These are phyloP conservation scores for Leucopsar rothschildi DNA, from an alignment of 2,113 vertebrate genomes.

Conservation along the genomic window DNA sequence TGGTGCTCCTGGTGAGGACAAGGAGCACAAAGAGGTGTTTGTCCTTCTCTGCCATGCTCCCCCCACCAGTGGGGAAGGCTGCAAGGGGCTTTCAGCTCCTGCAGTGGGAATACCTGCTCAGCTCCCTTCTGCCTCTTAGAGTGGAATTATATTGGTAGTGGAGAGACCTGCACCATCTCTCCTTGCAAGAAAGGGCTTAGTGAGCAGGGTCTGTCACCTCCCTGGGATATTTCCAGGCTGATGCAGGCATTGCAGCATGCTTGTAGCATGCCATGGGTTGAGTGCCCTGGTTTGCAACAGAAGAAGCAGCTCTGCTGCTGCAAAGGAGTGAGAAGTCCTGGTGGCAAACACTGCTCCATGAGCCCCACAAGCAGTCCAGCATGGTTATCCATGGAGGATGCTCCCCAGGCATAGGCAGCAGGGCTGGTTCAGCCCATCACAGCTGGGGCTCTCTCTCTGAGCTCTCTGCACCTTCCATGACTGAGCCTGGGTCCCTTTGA, in stretches of 20 bases:
- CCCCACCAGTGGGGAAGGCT: neutral
- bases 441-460: neutral
- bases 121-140: neutral
- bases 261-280: neutral
- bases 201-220: neutral
- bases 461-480: neutral
- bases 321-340: neutral
- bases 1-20: neutral
- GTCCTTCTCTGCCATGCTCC: neutral
- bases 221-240: neutral
- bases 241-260: neutral
- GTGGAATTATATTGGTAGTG: accelerated
- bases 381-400: neutral
- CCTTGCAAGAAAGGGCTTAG: neutral
- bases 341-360: neutral
- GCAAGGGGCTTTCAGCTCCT: neutral
- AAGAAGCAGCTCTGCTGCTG: neutral
- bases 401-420: neutral
- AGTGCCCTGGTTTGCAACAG: neutral
- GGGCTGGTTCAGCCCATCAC: neutral
- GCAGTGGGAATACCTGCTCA: neutral
- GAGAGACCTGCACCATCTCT: neutral
- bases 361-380: accelerated
- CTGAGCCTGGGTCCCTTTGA: neutral
- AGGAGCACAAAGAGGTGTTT: neutral